A percentile compares a stretch with the other conserved stretches of the same genome.
Conservation (phyloP, 30 jellyfish, hydroid and myxozoan species). For the Aurelia aurita region DNA sequence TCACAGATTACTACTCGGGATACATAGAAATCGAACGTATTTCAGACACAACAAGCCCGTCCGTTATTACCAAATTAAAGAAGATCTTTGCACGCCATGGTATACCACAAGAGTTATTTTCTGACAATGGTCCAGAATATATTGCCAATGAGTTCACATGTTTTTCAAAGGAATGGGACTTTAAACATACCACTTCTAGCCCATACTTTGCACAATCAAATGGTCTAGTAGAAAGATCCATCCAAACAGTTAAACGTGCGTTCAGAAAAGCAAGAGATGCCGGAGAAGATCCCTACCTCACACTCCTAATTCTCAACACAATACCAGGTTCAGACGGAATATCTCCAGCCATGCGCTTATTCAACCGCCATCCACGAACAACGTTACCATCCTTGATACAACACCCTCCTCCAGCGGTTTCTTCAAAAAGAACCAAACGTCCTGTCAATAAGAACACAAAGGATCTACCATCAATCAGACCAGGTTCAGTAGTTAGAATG, state of each 20-base stretch:
- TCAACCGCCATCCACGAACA: constrained; percentile 56
- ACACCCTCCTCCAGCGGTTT: constrained; percentile 48
- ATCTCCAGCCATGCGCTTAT: constrained; percentile 53
- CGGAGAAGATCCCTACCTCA: constrained; percentile 48
- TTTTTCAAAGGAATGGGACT: constrained; percentile 44
- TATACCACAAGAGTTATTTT: constrained; percentile 33
- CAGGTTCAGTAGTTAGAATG: constrained; percentile 47
- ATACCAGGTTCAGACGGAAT: constrained; percentile 50
- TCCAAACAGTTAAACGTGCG: constrained; percentile 57
- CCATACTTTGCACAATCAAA: constrained; percentile 55
- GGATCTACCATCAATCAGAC: constrained; percentile 40
- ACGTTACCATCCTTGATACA: constrained; percentile 47
- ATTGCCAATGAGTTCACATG: constrained; percentile 16
- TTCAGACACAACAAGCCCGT: constrained; percentile 20
- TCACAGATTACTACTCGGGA: constrained; percentile 42
- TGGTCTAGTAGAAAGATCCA: constrained; percentile 52
- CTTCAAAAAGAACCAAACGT: constrained; percentile 31
- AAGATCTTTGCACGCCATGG: constrained; percentile 47
- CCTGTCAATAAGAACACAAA: constrained; percentile 19
- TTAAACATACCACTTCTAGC: constrained; percentile 44
- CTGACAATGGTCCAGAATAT: constrained; percentile 62
- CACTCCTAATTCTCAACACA: constrained; percentile 50
- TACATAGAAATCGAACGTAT: constrained; percentile 24
- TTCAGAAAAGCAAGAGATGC: constrained; percentile 42
- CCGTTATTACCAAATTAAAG: constrained; percentile 45